Percentiles rank a stretch among this genome's conserved stretches.
Evolutionary conservation across 2,113 vertebrate species (phyloP).

Genomic region (Xiphorhynchus elegans): DNA sequence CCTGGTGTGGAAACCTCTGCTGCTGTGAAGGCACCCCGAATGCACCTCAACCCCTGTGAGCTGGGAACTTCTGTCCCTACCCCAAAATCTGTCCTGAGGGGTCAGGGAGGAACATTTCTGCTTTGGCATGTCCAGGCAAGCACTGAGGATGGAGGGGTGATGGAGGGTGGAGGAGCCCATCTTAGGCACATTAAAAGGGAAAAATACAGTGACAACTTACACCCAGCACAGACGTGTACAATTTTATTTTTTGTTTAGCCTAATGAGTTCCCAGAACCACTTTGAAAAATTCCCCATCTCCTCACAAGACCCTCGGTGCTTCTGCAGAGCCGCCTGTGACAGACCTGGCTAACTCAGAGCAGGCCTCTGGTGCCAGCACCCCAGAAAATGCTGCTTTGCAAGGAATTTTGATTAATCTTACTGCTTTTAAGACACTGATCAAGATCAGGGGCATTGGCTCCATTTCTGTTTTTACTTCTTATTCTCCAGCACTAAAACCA

Average conservation of each 20-base stretch:
- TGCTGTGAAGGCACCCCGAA: neutral
- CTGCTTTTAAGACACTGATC: neutral
- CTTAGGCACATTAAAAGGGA: neutral
- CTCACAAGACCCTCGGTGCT: rapidly evolving
- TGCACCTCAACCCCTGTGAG: rapidly evolving
- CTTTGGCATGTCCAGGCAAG: rapidly evolving
- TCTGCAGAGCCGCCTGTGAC: neutral
- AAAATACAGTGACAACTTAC: neutral
- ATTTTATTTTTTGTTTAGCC: neutral
- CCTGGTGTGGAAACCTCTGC: neutral
- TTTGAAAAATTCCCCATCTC: neutral
- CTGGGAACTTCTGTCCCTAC: neutral
- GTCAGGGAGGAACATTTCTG: rapidly evolving
- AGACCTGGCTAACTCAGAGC: neutral
- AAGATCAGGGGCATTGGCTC: neutral
- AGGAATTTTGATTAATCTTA: neutral
- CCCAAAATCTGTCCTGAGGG: neutral
- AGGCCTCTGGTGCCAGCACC: rapidly evolving
- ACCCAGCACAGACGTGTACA: neutral
- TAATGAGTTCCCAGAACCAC: neutral
- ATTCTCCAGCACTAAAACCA: neutral
- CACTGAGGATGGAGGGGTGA: too few species aligned
- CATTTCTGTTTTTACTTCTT: neutral
- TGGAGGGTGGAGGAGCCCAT: rapidly evolving
- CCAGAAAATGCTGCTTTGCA: neutral